Base-by-base conservation (phyloP, 2,797 vertebrate genomes). In the Pantherophis vulpinus region DNA sequence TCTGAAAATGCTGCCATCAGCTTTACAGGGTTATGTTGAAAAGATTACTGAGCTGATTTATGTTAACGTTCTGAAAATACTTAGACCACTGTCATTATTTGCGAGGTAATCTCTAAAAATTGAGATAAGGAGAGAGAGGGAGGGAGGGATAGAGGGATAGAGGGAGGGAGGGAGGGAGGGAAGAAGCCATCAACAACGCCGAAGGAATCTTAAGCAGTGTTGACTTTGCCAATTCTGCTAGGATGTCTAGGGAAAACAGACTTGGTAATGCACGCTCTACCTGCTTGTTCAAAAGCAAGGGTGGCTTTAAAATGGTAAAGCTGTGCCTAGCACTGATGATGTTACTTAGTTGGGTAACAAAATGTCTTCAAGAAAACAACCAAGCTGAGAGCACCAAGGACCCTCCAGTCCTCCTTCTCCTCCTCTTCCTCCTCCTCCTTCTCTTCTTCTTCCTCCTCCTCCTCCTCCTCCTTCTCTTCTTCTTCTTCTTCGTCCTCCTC, bases 121-220 rank as follows among this genome's bases (percentile, higher is more conserved):
- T n/a, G 11, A 66, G 29, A n/a, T 14, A 66, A 12, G 13, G 29
- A 66, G 5, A n/a, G 63, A 66, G 63, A n/a, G 63, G 29, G 29
- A 66, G 2, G 13, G 61, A 63, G 61, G 37, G 37, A 42, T 4
- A 1, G 11, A 27, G 27, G 4, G 3, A 63, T n/a, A 66, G 63
- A n/a, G 63, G 29, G 29, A 66, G 2, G 13, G 61, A 63, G 61
- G 37, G 37, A 42, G 10, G 4, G 11, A 27, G 27, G 4, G 3
- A 63, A 63, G 3, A 29, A 94, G 95, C 86, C 95, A 93, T 51
- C 94, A 95, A 0, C 54, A 86, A 95, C 91, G 95, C 95, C 95
- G 96, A 97, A 97, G 95, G 93, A 95, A 47, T 42, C 90, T 94
- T 95, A 96, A 95, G 89, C 95, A 94, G 93, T 87, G 92, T 94